Base-by-base conservation (phyloP, 2,797 vertebrate species). In the Rhodeus uyekii region DNA sequence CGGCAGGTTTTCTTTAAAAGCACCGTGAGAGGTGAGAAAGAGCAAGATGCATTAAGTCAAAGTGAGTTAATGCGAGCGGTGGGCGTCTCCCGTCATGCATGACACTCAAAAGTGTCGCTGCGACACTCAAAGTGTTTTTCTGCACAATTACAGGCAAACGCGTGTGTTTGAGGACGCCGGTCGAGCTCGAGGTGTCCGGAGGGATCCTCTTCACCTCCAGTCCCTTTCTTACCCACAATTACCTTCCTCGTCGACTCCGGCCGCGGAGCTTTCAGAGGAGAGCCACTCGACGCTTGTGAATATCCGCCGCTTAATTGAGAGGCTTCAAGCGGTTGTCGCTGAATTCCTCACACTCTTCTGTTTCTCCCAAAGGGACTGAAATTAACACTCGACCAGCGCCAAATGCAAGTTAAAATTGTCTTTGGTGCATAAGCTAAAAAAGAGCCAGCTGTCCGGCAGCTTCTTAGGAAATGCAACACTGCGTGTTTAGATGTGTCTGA, bases 31-130 rank as follows among this genome's bases (percentile, higher is more conserved):
- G 58, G 63, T 10, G 78, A 74, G 63, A 76, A 8, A 80, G 58
- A 34, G 65, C 16, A 4, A 16, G 32, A 78, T n/a, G 74, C 83
- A 71, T 85, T 85, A 83, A 81, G 29, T 29, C 36, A 50, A 19
- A 34, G 55, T 8, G 63, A 78, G 86, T 83, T 86, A 86, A 86
- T 84, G 80, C n/a, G 73, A 29, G 34, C n/a, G 32, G 44, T 44
- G 71, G 61, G 74, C 64, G 48, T 29, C 86, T 38, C 24, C 3
- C 67, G 76, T 73, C 83, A 69, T 61, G 65, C 29, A 36, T n/a
- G 5, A 8, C 77, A 73, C 50, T 50, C 32, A 32, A 81, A 83
- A 80, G 76, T 71, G 48, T 73, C 53, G 64, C 76, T 50, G n/a
- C n/a, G n/a, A n/a, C 38, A 44, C 44, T 24, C 44, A 1, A 60